phyloP scores from a whole-genome alignment of 2,113 vertebrate genomes.

The Hoplias malabaricus region DNA sequence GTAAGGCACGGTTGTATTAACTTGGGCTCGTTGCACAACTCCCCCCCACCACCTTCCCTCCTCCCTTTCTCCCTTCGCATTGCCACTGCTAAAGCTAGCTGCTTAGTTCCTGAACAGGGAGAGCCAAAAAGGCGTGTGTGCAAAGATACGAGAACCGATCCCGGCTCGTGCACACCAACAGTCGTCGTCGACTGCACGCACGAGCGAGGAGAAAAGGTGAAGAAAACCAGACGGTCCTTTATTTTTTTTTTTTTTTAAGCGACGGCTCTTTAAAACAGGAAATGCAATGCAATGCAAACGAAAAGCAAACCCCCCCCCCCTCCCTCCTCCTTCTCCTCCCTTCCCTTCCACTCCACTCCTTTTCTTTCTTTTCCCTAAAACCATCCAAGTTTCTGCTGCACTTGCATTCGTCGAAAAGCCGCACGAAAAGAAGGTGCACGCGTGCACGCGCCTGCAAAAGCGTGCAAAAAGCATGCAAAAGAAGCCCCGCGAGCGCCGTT shows the following conservation, averaged over 20 bases:
- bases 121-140: constrained; percentile 73
- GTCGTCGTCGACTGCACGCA: constrained; percentile 71
- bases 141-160: constrained; percentile 54
- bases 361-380: constrained; percentile 71
- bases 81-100: constrained; percentile 16
- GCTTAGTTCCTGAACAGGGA: constrained; percentile 61
- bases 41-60: no score
- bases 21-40: constrained; percentile 45
- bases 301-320: background rate
- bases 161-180: constrained; percentile 73
- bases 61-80: no score
- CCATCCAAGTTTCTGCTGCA: constrained; percentile 79
- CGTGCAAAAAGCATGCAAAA: constrained; percentile 66
- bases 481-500: constrained; percentile 60
- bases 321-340: background rate
- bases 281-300: constrained; percentile 73
- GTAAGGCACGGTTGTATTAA: background rate
- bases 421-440: constrained; percentile 69
- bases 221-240: no score
- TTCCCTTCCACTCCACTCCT: no score
- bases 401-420: constrained; percentile 75
- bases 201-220: constrained; percentile 71
- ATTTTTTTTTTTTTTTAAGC: no score
- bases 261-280: constrained; percentile 86
- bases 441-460: background rate